These are phyloP conservation scores for Cerastoderma edule DNA, from an alignment of 2,888 invertebrate species.

Conservation along the genomic window DNA sequence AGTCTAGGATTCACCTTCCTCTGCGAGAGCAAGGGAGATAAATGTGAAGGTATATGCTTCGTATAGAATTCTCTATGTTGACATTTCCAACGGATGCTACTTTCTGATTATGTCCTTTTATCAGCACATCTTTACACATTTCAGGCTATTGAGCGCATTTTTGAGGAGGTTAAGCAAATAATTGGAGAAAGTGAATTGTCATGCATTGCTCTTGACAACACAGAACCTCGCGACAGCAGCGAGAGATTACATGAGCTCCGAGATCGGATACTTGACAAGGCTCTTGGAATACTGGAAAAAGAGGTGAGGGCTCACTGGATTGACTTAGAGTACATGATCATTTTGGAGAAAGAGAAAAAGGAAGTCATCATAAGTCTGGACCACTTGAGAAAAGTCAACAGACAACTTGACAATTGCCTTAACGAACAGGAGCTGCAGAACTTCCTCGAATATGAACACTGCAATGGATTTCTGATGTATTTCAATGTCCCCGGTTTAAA, in stretches of 20 bases:
- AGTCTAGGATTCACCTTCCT: too few relatives aligned
- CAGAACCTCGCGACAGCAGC: constrained; percentile 7
- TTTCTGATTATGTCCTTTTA: too few relatives aligned
- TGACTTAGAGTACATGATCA: constrained; percentile 29
- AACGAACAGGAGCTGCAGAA: not conserved
- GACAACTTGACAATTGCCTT: constrained; percentile 25
- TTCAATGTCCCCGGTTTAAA: constrained; percentile 10
- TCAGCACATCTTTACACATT: too few relatives aligned
- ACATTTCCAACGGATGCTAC: too few relatives aligned
- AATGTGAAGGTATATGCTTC: too few relatives aligned
- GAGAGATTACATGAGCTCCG: constrained; percentile 8
- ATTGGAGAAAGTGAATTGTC: constrained; percentile 8
- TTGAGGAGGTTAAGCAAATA: constrained; percentile 9
- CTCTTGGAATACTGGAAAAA: constrained; percentile 34
- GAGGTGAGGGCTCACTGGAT: constrained; percentile 43
- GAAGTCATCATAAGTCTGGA: constrained; percentile 15
- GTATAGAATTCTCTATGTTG: too few relatives aligned
- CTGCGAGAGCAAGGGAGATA: too few relatives aligned
- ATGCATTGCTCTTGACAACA: constrained; percentile 37
- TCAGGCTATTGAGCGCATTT: constrained; percentile 11
- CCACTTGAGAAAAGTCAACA: constrained; percentile 26
- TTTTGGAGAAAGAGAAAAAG: constrained; percentile 7
- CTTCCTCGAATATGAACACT: constrained; percentile 39
- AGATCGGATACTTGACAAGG: constrained; percentile 30
- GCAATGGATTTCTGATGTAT: constrained; percentile 34